These are phyloP conservation scores for Mallotus villosus DNA, from an alignment of 2,797 vertebrate species.

Conservation along the genomic window DNA sequence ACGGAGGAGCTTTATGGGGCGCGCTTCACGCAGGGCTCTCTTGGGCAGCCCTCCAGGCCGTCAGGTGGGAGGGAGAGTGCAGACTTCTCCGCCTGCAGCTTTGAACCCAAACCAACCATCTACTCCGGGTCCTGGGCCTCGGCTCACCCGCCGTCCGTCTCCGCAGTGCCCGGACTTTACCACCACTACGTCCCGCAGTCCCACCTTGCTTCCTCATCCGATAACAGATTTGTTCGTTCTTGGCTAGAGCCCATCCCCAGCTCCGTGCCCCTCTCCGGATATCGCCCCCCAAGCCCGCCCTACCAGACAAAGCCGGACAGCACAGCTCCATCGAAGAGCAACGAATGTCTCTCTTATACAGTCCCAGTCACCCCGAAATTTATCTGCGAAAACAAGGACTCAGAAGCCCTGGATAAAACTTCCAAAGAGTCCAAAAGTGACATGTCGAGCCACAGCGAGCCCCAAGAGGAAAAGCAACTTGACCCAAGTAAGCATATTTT, in stretches of 20 bases:
- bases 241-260: constrained; percentile 82
- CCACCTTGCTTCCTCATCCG: constrained; percentile 77
- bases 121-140: constrained; percentile 76
- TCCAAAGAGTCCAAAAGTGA: constrained; percentile 21
- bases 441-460: constrained; percentile 36
- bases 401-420: constrained; percentile 8
- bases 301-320: constrained; percentile 25
- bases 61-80: constrained; percentile 76
- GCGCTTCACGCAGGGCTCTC: constrained; percentile 78
- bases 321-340: neutral
- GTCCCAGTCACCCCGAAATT: neutral
- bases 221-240: constrained; percentile 84
- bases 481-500: constrained; percentile 56
- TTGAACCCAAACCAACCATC: constrained; percentile 80
- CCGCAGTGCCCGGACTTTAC: constrained; percentile 83
- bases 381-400: constrained; percentile 46
- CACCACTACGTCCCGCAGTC: constrained; percentile 64
- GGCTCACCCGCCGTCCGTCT: constrained; percentile 77
- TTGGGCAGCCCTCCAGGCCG: constrained; percentile 64
- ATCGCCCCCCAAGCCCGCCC: constrained; percentile 49
- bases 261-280: constrained; percentile 68
- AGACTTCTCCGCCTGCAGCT: constrained; percentile 88
- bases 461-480: constrained; percentile 35
- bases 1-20: constrained; percentile 85
- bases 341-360: neutral